phyloP scores from a whole-genome alignment of 1,140 invertebrate genomes.

The Cepaea nemoralis region DNA sequence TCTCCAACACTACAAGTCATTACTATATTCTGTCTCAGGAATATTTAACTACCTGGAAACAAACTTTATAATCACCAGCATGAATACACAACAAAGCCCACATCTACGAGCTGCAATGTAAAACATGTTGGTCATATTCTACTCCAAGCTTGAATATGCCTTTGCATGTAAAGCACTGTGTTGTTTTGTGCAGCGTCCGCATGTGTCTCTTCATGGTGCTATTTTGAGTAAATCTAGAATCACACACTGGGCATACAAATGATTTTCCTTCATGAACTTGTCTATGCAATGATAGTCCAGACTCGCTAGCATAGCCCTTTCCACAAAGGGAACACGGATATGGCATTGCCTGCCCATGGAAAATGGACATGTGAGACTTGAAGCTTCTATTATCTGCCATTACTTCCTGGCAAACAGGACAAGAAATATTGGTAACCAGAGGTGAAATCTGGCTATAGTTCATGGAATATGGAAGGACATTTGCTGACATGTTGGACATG shows the following conservation, averaged over 20 bases:
- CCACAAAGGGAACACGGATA: slow-evolving; percentile 26
- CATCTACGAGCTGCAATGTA: not conserved
- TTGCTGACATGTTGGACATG: not conserved
- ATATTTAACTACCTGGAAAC: too few species aligned
- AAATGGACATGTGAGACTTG: slow-evolving; percentile 14
- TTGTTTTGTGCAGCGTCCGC: slow-evolving; percentile 23
- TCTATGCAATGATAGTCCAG: slow-evolving; percentile 27
- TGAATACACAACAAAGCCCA: too few species aligned
- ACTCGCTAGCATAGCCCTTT: slow-evolving; percentile 27
- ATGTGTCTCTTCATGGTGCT: slow-evolving; percentile 37
- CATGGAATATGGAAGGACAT: not conserved
- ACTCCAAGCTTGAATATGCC: slow-evolving; percentile 18
- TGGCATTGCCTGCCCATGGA: slow-evolving; percentile 23
- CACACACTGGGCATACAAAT: slow-evolving; percentile 32
- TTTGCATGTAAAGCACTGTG: slow-evolving; percentile 20
- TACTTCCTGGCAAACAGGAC: slow-evolving; percentile 5
- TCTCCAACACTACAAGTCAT: too few species aligned
- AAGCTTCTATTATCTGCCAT: slow-evolving; percentile 11
- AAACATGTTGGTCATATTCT: slow-evolving; percentile 26
- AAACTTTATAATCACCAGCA: too few species aligned
- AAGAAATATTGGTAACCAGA: not conserved
- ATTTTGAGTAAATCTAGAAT: slow-evolving; percentile 34
- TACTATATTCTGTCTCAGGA: too few species aligned
- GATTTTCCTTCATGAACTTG: slow-evolving; percentile 39
- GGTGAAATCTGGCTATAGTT: not conserved